phyloP scores from a whole-genome alignment of 2,797 vertebrate species.

The Brotula barbata region DNA sequence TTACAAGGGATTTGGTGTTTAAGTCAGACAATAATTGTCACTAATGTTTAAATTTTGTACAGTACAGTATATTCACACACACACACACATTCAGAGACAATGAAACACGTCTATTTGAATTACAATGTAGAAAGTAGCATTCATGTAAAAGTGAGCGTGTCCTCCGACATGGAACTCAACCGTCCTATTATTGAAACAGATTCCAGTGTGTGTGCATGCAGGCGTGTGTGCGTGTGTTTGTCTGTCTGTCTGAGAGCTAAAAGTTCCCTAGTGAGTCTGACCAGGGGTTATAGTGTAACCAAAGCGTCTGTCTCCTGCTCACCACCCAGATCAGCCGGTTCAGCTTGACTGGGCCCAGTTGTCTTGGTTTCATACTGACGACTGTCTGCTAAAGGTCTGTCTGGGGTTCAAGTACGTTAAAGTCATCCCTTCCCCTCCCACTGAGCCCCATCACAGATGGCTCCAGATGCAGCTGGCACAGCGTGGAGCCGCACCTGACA shows the following conservation, averaged over 20 bases:
- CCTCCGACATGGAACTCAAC: slow-evolving; percentile 42
- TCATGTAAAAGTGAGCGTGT: slow-evolving; percentile 27
- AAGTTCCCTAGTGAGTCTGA: slow-evolving; percentile 70
- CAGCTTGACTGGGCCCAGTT: slow-evolving; percentile 76
- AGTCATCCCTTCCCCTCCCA: slow-evolving; percentile 72
- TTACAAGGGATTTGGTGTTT: too few species aligned
- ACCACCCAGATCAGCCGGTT: slow-evolving; percentile 74
- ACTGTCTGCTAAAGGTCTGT: slow-evolving; percentile 78
- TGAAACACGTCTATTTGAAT: slow-evolving; percentile 4
- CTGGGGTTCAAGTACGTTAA: slow-evolving; percentile 78
- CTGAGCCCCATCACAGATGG: slow-evolving; percentile 79
- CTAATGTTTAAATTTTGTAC: too few species aligned
- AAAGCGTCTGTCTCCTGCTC: slow-evolving; percentile 75
- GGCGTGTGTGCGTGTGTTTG: slow-evolving; percentile 12
- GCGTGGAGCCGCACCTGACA: slow-evolving; percentile 78
- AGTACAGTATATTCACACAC: not conserved
- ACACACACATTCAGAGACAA: too few species aligned
- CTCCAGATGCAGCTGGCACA: slow-evolving; percentile 81
- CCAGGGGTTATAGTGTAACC: slow-evolving; percentile 73
- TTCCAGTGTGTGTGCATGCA: slow-evolving; percentile 33
- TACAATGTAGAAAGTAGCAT: slow-evolving; percentile 22
- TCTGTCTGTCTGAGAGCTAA: slow-evolving; percentile 61
- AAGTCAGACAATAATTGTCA: too few species aligned
- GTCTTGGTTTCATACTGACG: slow-evolving; percentile 74
- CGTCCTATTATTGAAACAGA: slow-evolving; percentile 58